Evolutionary conservation across 1,140 invertebrate species (phyloP).

Genomic region (Scaptomyza hsui): DNA sequence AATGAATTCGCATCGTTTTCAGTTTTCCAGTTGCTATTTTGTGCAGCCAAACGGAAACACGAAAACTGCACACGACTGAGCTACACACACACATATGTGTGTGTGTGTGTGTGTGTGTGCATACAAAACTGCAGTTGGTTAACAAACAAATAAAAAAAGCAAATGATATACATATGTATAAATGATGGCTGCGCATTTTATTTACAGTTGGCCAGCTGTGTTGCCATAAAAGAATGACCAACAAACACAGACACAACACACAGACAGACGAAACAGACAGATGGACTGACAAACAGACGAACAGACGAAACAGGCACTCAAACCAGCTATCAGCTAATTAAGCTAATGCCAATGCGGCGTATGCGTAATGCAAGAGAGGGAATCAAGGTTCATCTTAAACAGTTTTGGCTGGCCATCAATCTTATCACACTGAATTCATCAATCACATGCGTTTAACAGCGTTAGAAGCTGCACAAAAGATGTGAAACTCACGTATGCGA

Average conservation of each 20-base stretch:
- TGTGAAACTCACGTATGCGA: not conserved
- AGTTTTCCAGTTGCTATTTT: conserved; percentile 44
- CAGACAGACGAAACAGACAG: not conserved
- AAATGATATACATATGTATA: conserved; percentile 54
- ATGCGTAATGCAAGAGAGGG: conserved; percentile 52
- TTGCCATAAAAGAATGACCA: conserved; percentile 70
- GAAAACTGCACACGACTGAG: conserved; percentile 52
- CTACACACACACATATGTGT: conserved; percentile 29
- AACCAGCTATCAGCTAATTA: conserved; percentile 65
- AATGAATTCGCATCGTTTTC: conserved; percentile 71
- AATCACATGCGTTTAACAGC: conserved; percentile 17
- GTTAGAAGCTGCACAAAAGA: not conserved
- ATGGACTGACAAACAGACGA: not conserved
- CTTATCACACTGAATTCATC: conserved; percentile 57
- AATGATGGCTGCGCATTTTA: conserved; percentile 76
- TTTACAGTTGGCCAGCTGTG: conserved; percentile 68
- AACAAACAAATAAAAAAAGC: conserved; percentile 43
- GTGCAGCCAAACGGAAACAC: conserved; percentile 75
- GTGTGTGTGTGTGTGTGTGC: conserved; percentile 15
- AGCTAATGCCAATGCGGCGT: conserved; percentile 69
- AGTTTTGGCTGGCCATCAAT: conserved; percentile 7
- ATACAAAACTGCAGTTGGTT: conserved; percentile 57
- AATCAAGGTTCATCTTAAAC: conserved; percentile 12
- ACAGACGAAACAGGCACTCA: not conserved
- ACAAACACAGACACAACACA: conserved; percentile 16